Evolutionary conservation across 1,140 invertebrate species (phyloP).

Genomic region (Aphaenogaster rudis): DNA sequence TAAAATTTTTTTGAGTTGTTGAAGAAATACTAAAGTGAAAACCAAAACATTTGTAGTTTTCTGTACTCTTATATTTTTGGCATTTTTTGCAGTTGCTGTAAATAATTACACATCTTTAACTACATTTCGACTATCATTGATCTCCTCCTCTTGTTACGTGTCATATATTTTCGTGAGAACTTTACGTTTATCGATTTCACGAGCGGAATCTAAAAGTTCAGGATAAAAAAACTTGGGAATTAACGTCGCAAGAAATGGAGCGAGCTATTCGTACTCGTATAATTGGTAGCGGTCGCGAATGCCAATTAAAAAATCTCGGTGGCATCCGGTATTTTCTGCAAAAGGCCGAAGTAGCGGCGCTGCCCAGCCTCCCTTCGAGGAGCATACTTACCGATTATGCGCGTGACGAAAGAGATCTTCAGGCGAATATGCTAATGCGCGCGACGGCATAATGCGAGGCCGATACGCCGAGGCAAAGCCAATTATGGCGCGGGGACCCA

Average conservation of each 20-base stretch:
- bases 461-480: slow-evolving; percentile 82
- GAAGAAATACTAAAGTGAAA: background rate
- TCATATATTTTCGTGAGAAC: background rate
- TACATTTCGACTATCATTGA: background rate
- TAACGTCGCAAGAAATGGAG: background rate
- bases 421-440: slow-evolving; percentile 83
- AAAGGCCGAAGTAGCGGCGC: slow-evolving; percentile 4
- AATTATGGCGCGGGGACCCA: slow-evolving; percentile 83
- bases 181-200: background rate
- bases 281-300: background rate
- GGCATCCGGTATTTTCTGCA: background rate
- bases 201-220: background rate
- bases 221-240: background rate
- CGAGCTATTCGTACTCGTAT: background rate
- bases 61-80: background rate
- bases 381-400: slow-evolving; percentile 78
- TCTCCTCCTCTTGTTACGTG: background rate
- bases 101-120: background rate
- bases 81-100: background rate
- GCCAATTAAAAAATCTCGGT: slow-evolving; percentile 5
- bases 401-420: slow-evolving; percentile 86
- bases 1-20: background rate
- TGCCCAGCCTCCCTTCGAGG: background rate
- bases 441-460: slow-evolving; percentile 80
- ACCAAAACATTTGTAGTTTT: background rate